Evolutionary conservation across 92 coral and sea anemone genomes (phyloP).

Genomic region (Pocillopora grandis): DNA sequence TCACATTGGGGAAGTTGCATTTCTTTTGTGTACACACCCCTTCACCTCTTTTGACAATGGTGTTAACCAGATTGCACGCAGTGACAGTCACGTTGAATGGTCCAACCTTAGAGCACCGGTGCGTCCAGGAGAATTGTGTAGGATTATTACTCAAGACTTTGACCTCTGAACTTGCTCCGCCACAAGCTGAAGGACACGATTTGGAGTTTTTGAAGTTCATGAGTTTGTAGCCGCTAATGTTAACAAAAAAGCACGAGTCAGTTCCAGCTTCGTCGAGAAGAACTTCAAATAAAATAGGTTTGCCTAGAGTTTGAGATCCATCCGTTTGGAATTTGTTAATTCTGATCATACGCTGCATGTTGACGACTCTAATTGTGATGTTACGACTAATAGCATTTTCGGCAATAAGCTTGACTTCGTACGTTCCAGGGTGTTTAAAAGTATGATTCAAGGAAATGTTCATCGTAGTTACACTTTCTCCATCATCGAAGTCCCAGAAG

Average conservation of each 20-base stretch:
- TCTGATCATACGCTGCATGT: constrained; percentile 49
- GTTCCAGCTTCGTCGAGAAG: constrained; percentile 63
- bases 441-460: constrained; percentile 47
- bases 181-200: constrained; percentile 26
- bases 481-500: constrained; percentile 71
- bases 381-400: constrained; percentile 59
- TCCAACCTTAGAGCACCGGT: constrained; percentile 31
- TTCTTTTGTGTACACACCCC: constrained; percentile 63
- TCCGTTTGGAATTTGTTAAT: constrained; percentile 52
- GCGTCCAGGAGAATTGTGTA: not conserved
- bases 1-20: constrained; percentile 75
- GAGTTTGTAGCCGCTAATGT: constrained; percentile 58
- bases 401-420: constrained; percentile 34
- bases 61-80: constrained; percentile 68
- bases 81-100: constrained; percentile 38
- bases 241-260: constrained; percentile 57
- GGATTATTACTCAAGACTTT: not conserved
- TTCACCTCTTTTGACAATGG: not conserved
- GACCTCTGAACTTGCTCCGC: not conserved
- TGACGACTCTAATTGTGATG: constrained; percentile 2
- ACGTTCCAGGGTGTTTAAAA: constrained; percentile 38
- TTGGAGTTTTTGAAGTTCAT: constrained; percentile 38
- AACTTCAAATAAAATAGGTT: constrained; percentile 46
- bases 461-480: constrained; percentile 19
- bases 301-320: constrained; percentile 49